phyloP scores from a whole-genome alignment of 35 echinoderm and acorn worm species.

The Patiria miniata region DNA sequence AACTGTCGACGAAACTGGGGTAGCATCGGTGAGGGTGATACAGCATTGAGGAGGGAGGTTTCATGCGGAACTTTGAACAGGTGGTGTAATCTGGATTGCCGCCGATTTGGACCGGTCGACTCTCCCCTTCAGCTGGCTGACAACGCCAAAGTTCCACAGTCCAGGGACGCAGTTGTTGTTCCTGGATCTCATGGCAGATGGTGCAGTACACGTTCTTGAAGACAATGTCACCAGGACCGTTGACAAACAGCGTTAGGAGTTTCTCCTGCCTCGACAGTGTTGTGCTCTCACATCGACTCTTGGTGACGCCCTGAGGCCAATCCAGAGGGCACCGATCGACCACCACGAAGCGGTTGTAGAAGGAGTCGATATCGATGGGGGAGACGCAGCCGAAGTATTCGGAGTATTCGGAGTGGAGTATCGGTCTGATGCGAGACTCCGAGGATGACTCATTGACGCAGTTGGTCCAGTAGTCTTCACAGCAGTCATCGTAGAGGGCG shows the following conservation, averaged over 20 bases:
- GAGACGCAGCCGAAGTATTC: neutral
- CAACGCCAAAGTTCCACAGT: neutral
- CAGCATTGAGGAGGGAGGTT: neutral
- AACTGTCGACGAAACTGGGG: neutral
- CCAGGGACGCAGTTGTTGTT: neutral
- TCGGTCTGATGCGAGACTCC: neutral
- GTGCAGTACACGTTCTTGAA: slow-evolving; percentile 9
- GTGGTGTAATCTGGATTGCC: neutral
- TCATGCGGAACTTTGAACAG: neutral
- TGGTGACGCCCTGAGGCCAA: neutral
- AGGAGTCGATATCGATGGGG: neutral
- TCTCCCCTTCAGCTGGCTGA: neutral
- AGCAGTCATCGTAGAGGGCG: neutral
- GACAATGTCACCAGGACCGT: neutral
- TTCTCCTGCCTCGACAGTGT: neutral
- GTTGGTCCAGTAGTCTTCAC: neutral
- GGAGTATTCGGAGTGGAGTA: neutral
- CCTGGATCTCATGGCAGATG: neutral
- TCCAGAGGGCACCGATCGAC: neutral
- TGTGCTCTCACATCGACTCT: neutral
- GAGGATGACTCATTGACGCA: neutral
- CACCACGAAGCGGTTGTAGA: neutral
- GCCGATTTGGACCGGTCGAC: neutral
- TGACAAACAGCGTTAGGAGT: neutral
- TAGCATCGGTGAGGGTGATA: neutral